phyloP scores from a whole-genome alignment of 2,797 vertebrate genomes.

The Xerus rutilus region DNA sequence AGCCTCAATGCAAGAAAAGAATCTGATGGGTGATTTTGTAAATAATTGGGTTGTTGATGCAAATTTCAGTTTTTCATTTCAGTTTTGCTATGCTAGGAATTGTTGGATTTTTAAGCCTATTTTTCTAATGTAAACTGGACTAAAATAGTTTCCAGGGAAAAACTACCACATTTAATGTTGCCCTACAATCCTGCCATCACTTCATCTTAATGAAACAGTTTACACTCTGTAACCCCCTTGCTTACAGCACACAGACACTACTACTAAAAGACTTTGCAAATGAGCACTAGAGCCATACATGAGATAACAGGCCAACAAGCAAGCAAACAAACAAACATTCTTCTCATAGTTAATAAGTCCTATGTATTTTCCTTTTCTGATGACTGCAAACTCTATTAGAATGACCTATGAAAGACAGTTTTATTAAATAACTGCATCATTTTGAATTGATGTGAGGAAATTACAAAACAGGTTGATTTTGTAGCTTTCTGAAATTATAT shows the following conservation, averaged over 20 bases:
- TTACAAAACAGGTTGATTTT: conserved; percentile 54
- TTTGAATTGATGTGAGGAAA: conserved; percentile 11
- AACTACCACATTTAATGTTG: conserved; percentile 62
- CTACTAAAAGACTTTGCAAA: conserved; percentile 53
- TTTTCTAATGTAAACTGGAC: conserved; percentile 47
- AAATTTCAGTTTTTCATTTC: conserved; percentile 10
- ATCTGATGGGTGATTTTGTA: conserved; percentile 10
- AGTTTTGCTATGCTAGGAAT: conserved; percentile 1
- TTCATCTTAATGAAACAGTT: conserved; percentile 59
- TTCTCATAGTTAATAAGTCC: background rate
- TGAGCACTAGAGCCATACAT: background rate
- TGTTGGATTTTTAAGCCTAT: background rate
- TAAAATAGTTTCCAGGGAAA: conserved; percentile 60
- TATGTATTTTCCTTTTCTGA: background rate
- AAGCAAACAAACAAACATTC: background rate
- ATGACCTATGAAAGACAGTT: background rate
- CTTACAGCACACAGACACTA: background rate
- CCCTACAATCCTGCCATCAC: conserved; percentile 56
- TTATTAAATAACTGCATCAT: conserved; percentile 24
- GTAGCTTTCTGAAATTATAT: conserved; percentile 21
- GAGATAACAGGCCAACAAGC: background rate
- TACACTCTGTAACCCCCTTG: conserved; percentile 36
- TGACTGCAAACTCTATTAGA: background rate
- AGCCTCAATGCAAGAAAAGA: background rate
- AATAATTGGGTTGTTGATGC: background rate